A percentile compares a stretch with the other conserved stretches of the same genome.
phyloP scores from a whole-genome alignment of 2,888 invertebrate genomes.

The Dicyrtoma fusca region DNA sequence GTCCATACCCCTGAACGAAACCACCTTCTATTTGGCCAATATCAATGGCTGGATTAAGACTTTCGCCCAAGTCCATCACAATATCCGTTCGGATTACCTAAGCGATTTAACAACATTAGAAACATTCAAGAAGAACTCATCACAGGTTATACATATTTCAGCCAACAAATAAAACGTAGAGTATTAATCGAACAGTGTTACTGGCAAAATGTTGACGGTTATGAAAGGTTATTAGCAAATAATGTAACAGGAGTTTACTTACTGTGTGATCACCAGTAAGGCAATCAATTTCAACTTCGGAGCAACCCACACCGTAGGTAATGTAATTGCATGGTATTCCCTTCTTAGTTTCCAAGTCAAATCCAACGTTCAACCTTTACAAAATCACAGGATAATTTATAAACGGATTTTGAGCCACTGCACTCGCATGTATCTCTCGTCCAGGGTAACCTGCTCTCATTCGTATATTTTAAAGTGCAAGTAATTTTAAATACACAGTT shows the following conservation, averaged over 20 bases:
- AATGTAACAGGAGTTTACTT: constrained; percentile 37
- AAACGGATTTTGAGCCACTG: no score
- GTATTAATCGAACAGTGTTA: no score
- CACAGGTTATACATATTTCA: no score
- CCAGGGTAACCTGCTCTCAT: no score
- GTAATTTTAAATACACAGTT: background rate
- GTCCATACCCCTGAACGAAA: constrained; percentile 91
- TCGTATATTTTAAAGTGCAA: no score
- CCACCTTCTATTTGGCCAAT: constrained; percentile 96
- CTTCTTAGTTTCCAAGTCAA: constrained; percentile 39
- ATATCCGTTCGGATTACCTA: constrained; percentile 86
- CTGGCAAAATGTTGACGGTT: no score
- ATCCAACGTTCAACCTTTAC: constrained; percentile 39
- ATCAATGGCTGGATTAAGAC: constrained; percentile 94
- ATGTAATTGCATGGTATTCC: constrained; percentile 73
- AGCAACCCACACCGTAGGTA: constrained; percentile 81
- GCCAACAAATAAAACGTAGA: no score
- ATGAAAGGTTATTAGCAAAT: background rate
- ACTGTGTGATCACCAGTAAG: constrained; percentile 89
- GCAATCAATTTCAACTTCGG: constrained; percentile 92
- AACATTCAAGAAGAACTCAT: no score
- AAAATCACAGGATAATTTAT: no score
- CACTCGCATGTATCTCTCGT: no score
- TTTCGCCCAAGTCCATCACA: constrained; percentile 95
- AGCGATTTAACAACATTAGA: no score